Evolutionary conservation across 2,797 vertebrate genomes (phyloP).

Genomic region (Coracias cyanogaster): DNA sequence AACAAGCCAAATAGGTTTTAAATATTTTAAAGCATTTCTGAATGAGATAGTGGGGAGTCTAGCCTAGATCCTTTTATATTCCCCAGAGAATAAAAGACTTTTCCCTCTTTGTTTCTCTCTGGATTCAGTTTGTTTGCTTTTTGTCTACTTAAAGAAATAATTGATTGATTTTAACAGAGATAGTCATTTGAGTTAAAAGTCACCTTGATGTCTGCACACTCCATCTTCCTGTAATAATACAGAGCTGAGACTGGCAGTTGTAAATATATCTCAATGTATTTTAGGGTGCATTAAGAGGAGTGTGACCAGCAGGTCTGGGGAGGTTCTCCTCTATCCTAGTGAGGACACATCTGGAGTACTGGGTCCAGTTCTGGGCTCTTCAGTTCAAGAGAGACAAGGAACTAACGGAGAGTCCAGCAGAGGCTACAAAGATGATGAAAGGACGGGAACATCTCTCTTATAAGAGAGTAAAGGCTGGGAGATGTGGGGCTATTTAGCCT

Average conservation of each 20-base stretch:
- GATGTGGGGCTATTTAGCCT: too few species aligned
- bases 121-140: neutral
- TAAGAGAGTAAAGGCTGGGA: too few species aligned
- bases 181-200: neutral
- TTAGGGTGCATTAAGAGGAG: neutral
- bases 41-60: neutral
- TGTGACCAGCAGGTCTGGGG: too few species aligned
- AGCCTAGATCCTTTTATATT: neutral
- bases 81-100: neutral
- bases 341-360: too few species aligned
- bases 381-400: too few species aligned
- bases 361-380: too few species aligned
- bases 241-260: neutral
- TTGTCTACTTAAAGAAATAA: neutral
- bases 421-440: too few species aligned
- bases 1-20: slow-evolving; percentile 29
- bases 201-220: neutral
- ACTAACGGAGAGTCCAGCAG: too few species aligned
- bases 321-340: too few species aligned
- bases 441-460: too few species aligned
- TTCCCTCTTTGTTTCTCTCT: fast-evolving
- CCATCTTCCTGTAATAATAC: neutral
- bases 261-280: neutral
- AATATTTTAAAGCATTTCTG: slow-evolving; percentile 50
- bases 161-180: neutral